Conservation (phyloP, 2,888 invertebrate species). For the Micoletzkya japonica region DNA sequence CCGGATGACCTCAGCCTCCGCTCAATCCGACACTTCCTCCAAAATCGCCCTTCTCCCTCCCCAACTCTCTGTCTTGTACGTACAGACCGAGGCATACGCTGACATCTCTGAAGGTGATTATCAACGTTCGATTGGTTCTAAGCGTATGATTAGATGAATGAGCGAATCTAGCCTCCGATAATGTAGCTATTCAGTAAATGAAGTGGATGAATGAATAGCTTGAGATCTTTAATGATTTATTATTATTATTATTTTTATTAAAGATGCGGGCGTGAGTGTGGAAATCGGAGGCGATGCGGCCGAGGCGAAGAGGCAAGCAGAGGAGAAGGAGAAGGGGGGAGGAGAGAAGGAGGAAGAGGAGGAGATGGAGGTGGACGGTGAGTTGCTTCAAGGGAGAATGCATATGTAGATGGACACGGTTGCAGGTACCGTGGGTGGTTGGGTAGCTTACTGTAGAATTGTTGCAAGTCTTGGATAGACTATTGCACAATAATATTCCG, state of each 20-base stretch:
- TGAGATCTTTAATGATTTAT: too few relatives aligned
- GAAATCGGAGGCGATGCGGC: slow-evolving; percentile 10
- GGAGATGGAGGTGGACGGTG: slow-evolving; percentile 7
- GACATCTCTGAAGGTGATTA: slow-evolving; percentile 37
- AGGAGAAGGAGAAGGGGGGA: slow-evolving; percentile 9
- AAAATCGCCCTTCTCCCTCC: slow-evolving; percentile 35
- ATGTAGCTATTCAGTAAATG: too few relatives aligned
- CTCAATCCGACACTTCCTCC: slow-evolving; percentile 27
- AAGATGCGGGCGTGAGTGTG: slow-evolving; percentile 30
- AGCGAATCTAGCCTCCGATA: neutral
- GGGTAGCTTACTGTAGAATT: too few relatives aligned
- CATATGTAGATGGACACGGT: too few relatives aligned
- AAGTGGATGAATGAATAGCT: too few relatives aligned
- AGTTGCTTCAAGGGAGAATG: neutral
- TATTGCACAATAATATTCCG: too few relatives aligned
- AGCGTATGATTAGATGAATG: neutral
- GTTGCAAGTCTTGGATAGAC: too few relatives aligned
- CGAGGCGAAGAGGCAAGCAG: slow-evolving; percentile 19
- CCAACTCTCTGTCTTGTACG: slow-evolving; percentile 35
- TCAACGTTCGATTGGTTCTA: too few relatives aligned
- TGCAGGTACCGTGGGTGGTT: neutral
- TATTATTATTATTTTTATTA: slow-evolving; percentile 1
- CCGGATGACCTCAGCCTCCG: slow-evolving; percentile 17
- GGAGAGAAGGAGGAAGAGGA: slow-evolving; percentile 15
- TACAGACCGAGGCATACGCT: slow-evolving; percentile 42